phyloP scores from a whole-genome alignment of 2,888 invertebrate genomes.

The Parnassius glacialis region DNA sequence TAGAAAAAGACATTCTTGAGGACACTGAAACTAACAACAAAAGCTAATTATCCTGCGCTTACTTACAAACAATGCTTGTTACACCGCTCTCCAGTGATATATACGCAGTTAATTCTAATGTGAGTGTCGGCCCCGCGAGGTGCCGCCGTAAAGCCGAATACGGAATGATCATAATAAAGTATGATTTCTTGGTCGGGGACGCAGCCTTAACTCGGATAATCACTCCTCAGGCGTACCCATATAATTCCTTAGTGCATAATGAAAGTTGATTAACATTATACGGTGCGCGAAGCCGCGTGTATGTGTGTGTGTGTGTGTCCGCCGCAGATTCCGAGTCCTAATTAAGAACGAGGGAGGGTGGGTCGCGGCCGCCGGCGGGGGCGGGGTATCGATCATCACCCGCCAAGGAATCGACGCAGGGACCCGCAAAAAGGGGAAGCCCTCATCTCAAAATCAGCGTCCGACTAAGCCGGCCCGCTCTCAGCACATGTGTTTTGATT shows the following conservation, averaged over 20 bases:
- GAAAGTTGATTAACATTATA: constrained; percentile 81
- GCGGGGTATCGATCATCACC: constrained; percentile 76
- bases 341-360: constrained; percentile 85
- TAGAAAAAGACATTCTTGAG: not conserved
- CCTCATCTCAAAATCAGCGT: constrained; percentile 77
- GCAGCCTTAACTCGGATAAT: constrained; percentile 74
- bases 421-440: constrained; percentile 78
- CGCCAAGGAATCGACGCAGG: constrained; percentile 80
- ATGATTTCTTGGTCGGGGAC: constrained; percentile 79
- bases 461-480: constrained; percentile 71
- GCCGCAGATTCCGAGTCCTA: constrained; percentile 92
- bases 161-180: constrained; percentile 76
- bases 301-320: constrained; percentile 85
- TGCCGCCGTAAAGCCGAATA: constrained; percentile 62
- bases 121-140: constrained; percentile 63
- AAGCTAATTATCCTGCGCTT: constrained; percentile 61
- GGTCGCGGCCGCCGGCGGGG: constrained; percentile 69
- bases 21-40: constrained; percentile 36
- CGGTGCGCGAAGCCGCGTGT: constrained; percentile 37
- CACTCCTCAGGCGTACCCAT: constrained; percentile 80
- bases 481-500: constrained; percentile 80
- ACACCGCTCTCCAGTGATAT: constrained; percentile 57
- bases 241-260: constrained; percentile 82
- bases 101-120: constrained; percentile 74
- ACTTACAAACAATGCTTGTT: constrained; percentile 60